Base-by-base conservation (phyloP, 2,113 vertebrate genomes). In the Neogobius melanostomus region DNA sequence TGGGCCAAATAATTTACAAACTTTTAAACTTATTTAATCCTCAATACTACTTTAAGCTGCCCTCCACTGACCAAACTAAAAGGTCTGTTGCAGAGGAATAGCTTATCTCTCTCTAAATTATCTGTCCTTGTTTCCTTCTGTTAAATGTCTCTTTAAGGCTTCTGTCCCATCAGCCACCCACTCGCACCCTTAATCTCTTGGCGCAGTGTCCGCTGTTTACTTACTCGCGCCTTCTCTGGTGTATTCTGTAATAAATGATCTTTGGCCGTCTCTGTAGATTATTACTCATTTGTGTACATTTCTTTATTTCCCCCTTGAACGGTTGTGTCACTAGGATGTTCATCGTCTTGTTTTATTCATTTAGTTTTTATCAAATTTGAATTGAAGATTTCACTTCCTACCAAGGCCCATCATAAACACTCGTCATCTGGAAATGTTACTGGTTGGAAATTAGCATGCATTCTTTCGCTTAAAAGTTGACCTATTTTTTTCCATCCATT, bases 191-290 rank as follows among this genome's bases (percentile, higher is more conserved):
- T 10, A 49, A 53, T 81, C 76, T 8, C 73, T 16, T 63, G 16
- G 61, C 42, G 12, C 57, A 43, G 60, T 70, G 42, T 45, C 54
- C 74, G 75, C 82, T 86, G 80, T 85, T 85, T 87, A 74, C 84
- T 62, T 77, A 83, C 79, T 77, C 80, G 80, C 51, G 36, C 74
- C 69, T 82, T 64, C 51, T 73, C 68, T 0, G 0, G 15, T n/a
- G 48, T 71, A 67, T 71, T 78, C 64, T 67, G 28, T 77, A 44
- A 10, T 77, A 44, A 10, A 8, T 72, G 84, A 81, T 69, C 53
- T 81, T 83, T 87, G 84, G 77, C 82, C 85, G 53, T 57, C 53
- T 11, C 2, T 3, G 7, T 28, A 70, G 67, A 61, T 5, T 2
- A 45, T 75, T 64, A 68, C 74, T 69, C 49, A 64, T 57, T 12